phyloP scores from a whole-genome alignment of 2,113 vertebrate species.

The Pelecanus crispus region DNA sequence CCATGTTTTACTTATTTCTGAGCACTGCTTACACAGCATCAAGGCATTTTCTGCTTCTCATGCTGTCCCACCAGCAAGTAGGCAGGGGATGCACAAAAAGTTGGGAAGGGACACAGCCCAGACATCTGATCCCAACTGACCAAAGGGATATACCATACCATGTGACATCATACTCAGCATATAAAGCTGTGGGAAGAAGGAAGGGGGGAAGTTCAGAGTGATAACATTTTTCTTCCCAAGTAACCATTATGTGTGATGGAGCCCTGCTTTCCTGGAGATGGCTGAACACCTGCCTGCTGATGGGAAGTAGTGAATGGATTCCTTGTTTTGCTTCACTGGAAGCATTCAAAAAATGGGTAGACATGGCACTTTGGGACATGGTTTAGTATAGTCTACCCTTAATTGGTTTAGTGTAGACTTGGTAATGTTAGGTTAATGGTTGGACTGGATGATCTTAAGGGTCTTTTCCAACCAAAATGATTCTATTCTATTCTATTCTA shows the following conservation, averaged over 20 bases:
- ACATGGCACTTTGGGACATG: too few species aligned
- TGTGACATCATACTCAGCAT: rapidly evolving
- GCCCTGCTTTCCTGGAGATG: background rate
- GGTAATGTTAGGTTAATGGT: too few species aligned
- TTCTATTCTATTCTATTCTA: too few species aligned
- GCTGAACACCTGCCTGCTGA: background rate
- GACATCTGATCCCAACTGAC: background rate
- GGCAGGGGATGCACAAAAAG: rapidly evolving
- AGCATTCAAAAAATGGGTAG: too few species aligned
- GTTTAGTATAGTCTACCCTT: too few species aligned
- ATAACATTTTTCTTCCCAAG: rapidly evolving
- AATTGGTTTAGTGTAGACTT: too few species aligned
- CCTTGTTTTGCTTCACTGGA: background rate
- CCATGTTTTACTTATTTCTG: background rate
- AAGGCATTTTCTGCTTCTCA: background rate
- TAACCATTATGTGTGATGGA: rapidly evolving
- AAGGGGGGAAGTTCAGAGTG: rapidly evolving
- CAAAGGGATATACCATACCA: background rate
- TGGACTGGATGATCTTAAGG: too few species aligned
- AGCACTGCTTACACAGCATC: background rate
- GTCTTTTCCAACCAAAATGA: too few species aligned
- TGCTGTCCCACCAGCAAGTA: rapidly evolving
- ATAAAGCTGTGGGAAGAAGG: background rate
- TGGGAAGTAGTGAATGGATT: background rate
- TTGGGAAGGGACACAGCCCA: rapidly evolving